Evolutionary conservation across 2,888 invertebrate species (phyloP).

Genomic region (Aspidiotus destructor): DNA sequence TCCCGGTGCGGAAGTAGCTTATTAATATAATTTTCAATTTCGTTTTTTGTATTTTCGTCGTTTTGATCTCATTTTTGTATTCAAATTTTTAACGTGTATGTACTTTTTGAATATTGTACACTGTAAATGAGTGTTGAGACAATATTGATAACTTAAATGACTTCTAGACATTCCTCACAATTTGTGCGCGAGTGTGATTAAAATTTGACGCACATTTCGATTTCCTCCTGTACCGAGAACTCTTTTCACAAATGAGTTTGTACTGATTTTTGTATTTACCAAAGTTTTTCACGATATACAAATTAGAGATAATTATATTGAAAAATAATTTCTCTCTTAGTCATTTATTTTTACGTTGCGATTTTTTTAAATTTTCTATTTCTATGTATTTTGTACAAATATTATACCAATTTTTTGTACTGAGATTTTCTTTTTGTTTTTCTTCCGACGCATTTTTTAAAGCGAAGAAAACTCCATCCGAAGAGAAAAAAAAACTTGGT

Average conservation of each 20-base stretch:
- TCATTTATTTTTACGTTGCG: slow-evolving; percentile 29
- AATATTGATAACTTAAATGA: not conserved
- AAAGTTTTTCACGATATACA: slow-evolving; percentile 11
- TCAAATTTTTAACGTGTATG: not conserved
- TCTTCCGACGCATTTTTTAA: too few relatives aligned
- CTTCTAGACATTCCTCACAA: too few relatives aligned
- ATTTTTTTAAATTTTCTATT: slow-evolving; percentile 11
- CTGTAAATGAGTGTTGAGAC: slow-evolving; percentile 1
- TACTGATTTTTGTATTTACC: slow-evolving; percentile 15
- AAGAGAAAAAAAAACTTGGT: too few relatives aligned
- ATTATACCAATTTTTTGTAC: too few relatives aligned
- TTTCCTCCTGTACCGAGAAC: too few relatives aligned
- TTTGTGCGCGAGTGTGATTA: too few relatives aligned
- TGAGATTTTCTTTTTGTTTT: too few relatives aligned
- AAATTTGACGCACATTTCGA: too few relatives aligned
- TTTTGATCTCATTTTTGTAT: not conserved
- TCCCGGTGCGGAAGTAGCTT: slow-evolving; percentile 88
- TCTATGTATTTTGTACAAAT: slow-evolving; percentile 14
- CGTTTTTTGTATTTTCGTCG: not conserved
- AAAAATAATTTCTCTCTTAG: slow-evolving; percentile 16
- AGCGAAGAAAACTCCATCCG: too few relatives aligned
- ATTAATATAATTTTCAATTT: slow-evolving; percentile 46
- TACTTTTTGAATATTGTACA: not conserved
- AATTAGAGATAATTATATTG: slow-evolving; percentile 9
- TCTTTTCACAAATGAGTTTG: too few relatives aligned